Evolutionary conservation across 2,113 vertebrate genomes (phyloP), one percentile per base, ranked within the genome.

Genomic region (Desmodus rotundus): DNA sequence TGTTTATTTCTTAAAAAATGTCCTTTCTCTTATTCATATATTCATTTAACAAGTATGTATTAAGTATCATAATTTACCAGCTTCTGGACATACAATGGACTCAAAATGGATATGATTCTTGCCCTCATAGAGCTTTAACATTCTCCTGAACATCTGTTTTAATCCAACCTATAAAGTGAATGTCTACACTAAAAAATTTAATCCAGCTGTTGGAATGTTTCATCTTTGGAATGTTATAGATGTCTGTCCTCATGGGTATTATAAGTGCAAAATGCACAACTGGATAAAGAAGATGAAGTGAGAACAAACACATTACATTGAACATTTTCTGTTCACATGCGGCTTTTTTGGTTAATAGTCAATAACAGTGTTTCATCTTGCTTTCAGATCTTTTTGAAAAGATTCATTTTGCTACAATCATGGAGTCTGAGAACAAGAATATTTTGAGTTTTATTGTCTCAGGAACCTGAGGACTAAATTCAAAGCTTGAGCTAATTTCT

Each of bases 1-100:
- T 91, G 36, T 91, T 85, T 73, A 94, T 65, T 94, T 93, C 72
- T 92, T 22, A 93, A 73, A 89, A 56, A 76, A 78, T 50, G 17
- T 78, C 3, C 3, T 89, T 95, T 82, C 12, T 50, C 12, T 83
- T 88, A 1, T 47, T 74, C 3, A 63, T 89, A 13, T 7, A 38
- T 63, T 84, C 4, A 65, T 45, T 74, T 47, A 83, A 70, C 17
- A 68, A 78, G 63, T 96, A 38, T 15, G 26, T 87, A 81, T 43
- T 80, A n/a, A 88, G 3, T 33, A 81, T 88, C 6, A 10, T 22
- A 82, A 70, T 70, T 83, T 82, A 47, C 20, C 41, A 54, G 19
- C 3, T 43, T 89, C 45, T 87, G 19, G 45, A 80, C 13, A 93
- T 72, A 61, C 19, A 43, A 2, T 74, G 6, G 65, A 73, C 87